Evolutionary conservation across 2,113 vertebrate species (phyloP).

Genomic region (Rallus limicola): DNA sequence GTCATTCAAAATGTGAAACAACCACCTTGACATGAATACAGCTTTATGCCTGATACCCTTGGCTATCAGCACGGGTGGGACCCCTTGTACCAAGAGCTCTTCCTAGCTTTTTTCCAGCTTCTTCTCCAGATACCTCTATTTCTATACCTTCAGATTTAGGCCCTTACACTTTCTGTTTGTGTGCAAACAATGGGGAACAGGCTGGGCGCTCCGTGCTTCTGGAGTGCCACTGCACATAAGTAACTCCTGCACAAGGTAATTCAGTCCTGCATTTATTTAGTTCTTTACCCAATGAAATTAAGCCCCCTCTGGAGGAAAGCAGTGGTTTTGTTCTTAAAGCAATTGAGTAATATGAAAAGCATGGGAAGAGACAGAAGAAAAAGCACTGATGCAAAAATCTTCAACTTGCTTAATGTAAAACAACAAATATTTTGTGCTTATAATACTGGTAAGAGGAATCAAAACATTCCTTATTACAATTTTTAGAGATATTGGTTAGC

Average conservation of each 20-base stretch:
- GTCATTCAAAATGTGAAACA: not conserved
- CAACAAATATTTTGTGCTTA: not conserved
- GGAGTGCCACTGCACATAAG: accelerated
- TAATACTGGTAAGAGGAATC: not conserved
- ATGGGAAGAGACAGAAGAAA: not conserved
- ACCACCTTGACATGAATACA: accelerated
- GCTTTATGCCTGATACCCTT: not conserved
- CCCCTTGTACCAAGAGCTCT: accelerated
- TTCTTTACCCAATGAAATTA: not conserved
- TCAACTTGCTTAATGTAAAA: not conserved
- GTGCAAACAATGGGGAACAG: not conserved
- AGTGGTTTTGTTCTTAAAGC: not conserved
- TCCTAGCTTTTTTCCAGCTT: not conserved
- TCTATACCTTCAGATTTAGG: not conserved
- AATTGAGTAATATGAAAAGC: not conserved
- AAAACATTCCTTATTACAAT: not conserved
- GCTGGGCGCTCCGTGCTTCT: not conserved
- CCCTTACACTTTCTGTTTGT: not conserved
- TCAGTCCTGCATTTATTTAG: not conserved
- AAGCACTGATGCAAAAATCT: not conserved
- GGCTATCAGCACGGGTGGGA: not conserved
- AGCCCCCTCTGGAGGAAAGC: not conserved
- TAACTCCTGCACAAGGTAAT: not conserved
- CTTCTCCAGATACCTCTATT: not conserved
- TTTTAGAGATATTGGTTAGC: not conserved